Percentiles rank a stretch among this genome's conserved stretches.
Conservation (phyloP, 2,113 vertebrate species). For the Agapornis roseicollis region DNA sequence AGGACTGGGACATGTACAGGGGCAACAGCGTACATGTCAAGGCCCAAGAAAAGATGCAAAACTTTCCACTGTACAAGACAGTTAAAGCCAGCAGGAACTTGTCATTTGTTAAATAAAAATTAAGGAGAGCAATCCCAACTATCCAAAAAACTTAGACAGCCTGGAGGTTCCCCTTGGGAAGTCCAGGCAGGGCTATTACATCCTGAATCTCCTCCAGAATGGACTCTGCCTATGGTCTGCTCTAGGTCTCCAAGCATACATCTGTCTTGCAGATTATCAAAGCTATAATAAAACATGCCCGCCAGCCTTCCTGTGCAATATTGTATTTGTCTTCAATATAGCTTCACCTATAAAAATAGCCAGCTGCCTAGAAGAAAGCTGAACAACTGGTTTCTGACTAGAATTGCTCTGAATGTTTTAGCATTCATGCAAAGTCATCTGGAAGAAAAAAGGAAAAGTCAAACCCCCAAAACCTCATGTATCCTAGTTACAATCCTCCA, state of each 20-base stretch:
- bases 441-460: constrained; percentile 13
- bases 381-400: constrained; percentile 27
- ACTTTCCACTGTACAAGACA: not conserved
- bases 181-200: not conserved
- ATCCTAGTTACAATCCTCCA: constrained; percentile 61
- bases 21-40: not conserved
- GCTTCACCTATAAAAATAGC: not conserved
- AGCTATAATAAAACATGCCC: not conserved
- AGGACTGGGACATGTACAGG: not conserved
- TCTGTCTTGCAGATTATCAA: not conserved
- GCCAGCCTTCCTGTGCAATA: not conserved
- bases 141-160: not conserved
- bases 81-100: not conserved
- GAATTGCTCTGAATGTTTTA: not conserved
- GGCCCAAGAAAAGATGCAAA: not conserved
- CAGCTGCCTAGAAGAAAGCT: not conserved
- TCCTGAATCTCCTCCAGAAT: not conserved
- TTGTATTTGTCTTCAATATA: not conserved
- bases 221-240: not conserved
- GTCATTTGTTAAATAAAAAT: not conserved
- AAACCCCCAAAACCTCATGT: constrained; percentile 9
- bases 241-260: not conserved
- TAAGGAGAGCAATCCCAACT: not conserved
- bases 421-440: constrained; percentile 10
- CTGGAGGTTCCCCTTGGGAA: not conserved